A percentile compares a stretch with the other conserved stretches of the same genome.
Evolutionary conservation across 2,797 vertebrate genomes (phyloP).

Genomic region (Rhincodon typus): DNA sequence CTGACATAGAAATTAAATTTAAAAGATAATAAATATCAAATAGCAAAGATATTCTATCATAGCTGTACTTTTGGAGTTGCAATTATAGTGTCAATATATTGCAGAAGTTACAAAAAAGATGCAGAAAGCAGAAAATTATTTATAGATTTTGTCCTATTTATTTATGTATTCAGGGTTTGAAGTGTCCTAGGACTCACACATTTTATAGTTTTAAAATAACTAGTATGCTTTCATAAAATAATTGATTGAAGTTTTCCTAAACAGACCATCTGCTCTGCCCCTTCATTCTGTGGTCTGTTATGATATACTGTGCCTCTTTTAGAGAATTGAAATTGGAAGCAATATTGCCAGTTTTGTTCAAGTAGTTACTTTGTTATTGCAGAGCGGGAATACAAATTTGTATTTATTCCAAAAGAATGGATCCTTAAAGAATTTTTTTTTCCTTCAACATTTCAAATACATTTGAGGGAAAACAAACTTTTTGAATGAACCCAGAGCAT

Average conservation of each 20-base stretch:
- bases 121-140: too few species aligned
- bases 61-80: not conserved
- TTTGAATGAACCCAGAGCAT: not conserved
- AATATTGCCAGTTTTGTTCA: not conserved
- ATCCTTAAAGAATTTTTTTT: not conserved
- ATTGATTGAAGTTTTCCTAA: not conserved
- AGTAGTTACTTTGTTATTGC: not conserved
- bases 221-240: too few species aligned
- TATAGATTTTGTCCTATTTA: not conserved
- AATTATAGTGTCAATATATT: not conserved
- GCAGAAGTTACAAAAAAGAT: not conserved
- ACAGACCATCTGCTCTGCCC: not conserved
- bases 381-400: not conserved
- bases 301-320: not conserved
- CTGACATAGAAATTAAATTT: not conserved
- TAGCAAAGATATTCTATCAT: not conserved
- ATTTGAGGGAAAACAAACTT: not conserved
- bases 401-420: not conserved
- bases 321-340: not conserved
- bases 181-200: too few species aligned
- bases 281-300: not conserved
- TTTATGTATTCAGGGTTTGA: not conserved
- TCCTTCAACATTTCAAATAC: not conserved
- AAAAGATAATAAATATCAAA: not conserved
- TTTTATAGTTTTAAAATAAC: not conserved